Percentiles rank a stretch among this genome's conserved stretches.
These are phyloP conservation scores for Drusus annulatus DNA, from an alignment of 1,140 invertebrate genomes.

Conservation along the genomic window DNA sequence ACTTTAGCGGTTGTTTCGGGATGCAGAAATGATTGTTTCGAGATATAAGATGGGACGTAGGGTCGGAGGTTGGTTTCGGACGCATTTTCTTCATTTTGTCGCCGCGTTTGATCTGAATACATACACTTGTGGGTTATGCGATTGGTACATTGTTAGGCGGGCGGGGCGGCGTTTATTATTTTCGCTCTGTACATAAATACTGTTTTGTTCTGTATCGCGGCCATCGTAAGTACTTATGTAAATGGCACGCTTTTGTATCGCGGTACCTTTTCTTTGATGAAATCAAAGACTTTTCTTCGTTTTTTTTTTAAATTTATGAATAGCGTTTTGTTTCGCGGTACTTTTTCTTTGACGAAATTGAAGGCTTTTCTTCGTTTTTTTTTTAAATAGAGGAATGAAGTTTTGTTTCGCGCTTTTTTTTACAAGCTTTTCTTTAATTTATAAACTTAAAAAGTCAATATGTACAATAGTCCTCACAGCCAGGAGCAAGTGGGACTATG, in stretches of 20 bases:
- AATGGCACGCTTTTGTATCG: conserved; percentile 15
- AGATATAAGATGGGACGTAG: not conserved
- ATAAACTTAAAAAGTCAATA: too few species aligned
- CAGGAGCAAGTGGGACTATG: too few species aligned
- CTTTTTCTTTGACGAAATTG: too few species aligned
- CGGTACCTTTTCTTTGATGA: not conserved
- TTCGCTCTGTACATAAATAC: conserved; percentile 20
- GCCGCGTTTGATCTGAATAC: conserved; percentile 21
- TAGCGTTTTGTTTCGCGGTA: too few species aligned
- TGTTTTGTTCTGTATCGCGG: conserved; percentile 10
- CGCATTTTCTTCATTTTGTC: conserved; percentile 44
- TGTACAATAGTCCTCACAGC: too few species aligned
- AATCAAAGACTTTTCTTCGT: too few species aligned
- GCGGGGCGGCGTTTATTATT: conserved; percentile 26
- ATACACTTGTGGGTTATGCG: conserved; percentile 4
- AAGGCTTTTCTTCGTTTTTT: too few species aligned
- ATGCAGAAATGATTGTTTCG: not conserved
- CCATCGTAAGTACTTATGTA: conserved; percentile 25
- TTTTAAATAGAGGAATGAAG: too few species aligned
- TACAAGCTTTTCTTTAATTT: too few species aligned
- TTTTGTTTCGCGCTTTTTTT: too few species aligned
- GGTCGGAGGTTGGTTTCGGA: not conserved
- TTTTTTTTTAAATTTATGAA: too few species aligned
- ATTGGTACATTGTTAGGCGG: not conserved
- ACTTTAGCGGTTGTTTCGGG: not conserved